A percentile compares a stretch with the other conserved stretches of the same genome.
These are phyloP conservation scores for Parazoanthus atlanticus DNA, from an alignment of 92 coral and sea anemone genomes.

Conservation along the genomic window DNA sequence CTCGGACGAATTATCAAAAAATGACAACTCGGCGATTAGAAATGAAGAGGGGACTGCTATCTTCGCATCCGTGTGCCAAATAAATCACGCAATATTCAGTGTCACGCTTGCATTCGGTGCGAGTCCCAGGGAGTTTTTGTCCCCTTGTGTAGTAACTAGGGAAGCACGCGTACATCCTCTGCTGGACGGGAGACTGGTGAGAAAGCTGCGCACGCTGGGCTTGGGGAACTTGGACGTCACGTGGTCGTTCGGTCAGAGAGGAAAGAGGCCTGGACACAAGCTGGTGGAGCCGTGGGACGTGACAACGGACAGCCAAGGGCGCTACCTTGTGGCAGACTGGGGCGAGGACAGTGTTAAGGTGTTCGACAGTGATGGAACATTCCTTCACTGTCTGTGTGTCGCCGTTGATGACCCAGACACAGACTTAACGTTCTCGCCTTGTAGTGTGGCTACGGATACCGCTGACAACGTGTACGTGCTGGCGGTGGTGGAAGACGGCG, in stretches of 20 bases:
- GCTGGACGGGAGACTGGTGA: slow-evolving; percentile 23
- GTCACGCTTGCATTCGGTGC: slow-evolving; percentile 17
- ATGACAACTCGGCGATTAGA: background rate
- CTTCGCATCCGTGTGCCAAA: slow-evolving; percentile 40
- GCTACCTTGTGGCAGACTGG: slow-evolving; percentile 56
- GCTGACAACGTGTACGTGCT: slow-evolving; percentile 48
- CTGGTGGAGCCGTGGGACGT: slow-evolving; percentile 44
- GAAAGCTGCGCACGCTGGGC: slow-evolving; percentile 8
- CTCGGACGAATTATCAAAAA: slow-evolving; percentile 26
- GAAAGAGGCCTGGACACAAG: slow-evolving; percentile 31
- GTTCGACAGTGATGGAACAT: slow-evolving; percentile 48
- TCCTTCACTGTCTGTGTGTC: slow-evolving; percentile 32
- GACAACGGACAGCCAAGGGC: slow-evolving; percentile 44
- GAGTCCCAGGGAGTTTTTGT: background rate
- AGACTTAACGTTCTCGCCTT: slow-evolving; percentile 16
- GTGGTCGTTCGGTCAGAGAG: slow-evolving; percentile 50
- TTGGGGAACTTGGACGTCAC: slow-evolving; percentile 29
- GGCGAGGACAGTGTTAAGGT: slow-evolving; percentile 49
- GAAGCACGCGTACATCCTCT: slow-evolving; percentile 31
- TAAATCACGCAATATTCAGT: slow-evolving; percentile 35
- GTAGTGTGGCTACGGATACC: slow-evolving; percentile 46
- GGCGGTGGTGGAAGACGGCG: background rate
- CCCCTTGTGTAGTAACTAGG: slow-evolving; percentile 8
- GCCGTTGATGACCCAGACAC: background rate
- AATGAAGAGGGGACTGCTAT: slow-evolving; percentile 24